Base-by-base conservation (phyloP, 2,113 vertebrate species). In the Cranoglanis bouderius region DNA sequence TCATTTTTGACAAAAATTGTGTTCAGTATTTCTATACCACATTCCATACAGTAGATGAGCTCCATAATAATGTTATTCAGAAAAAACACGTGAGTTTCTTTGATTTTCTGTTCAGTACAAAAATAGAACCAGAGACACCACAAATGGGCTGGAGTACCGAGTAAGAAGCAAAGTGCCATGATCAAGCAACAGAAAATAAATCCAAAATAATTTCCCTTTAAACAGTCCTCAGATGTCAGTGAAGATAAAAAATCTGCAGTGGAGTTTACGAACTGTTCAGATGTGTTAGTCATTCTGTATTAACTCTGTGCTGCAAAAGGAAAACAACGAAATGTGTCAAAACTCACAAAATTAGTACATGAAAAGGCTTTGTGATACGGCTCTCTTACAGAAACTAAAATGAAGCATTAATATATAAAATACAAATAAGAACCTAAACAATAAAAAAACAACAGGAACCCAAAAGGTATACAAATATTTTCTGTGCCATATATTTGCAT, bases 61-160 rank as follows among this genome's bases (percentile, higher is more conserved):
- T 91, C 90, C 65, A 88, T n/a, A n/a, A 89, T 51, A 38, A 55
- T 89, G 43, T 32, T 13, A 65, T n/a, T 85, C 6, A 91, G 6
- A 67, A 7, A 19, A 65, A 91, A 91, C 26, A 89, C 77, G 35
- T 77, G 4, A 12, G 84, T 88, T 3, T 83, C 67, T 89, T 88
- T 89, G 24, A 87, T 55, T 80, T 83, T 82, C 4, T 12, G 12
- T 29, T 57, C 67, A 75, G n/a, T 24, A n/a, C 3, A 46, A 8
- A 89, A 65, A 59, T 55, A 67, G 32, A 87, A 10, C 85, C 88
- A 89, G 43, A 91, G 63, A 29, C 35, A 70, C 75, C 85, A 87
- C 16, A 63, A 87, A 82, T 91, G 82, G 40, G 84, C 18, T 14
- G 90, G 88, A 0, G 32, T 85, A 51, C 61, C 90, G 26, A 91